Evolutionary conservation across 2,888 invertebrate species (phyloP).

Genomic region (Drosophila diplacantha): DNA sequence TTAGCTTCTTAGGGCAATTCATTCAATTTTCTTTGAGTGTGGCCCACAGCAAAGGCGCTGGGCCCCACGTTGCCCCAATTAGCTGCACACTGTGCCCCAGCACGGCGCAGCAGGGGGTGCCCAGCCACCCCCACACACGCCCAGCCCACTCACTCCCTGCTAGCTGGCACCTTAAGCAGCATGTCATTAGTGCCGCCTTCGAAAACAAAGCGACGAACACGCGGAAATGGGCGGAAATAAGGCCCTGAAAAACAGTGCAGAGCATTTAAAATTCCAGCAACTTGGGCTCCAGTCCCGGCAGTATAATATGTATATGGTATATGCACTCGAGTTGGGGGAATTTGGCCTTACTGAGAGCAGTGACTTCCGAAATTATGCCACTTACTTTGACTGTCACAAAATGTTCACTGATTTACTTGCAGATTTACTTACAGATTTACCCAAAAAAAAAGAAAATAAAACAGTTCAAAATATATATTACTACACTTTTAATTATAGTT

Average conservation of each 20-base stretch:
- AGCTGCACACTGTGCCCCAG: slow-evolving; percentile 52
- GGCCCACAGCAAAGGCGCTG: slow-evolving; percentile 17
- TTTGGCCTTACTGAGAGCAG: slow-evolving; percentile 1
- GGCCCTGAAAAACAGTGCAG: slow-evolving; percentile 5
- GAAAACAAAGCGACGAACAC: slow-evolving; percentile 32
- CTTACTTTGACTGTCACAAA: not conserved
- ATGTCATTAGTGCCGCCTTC: slow-evolving; percentile 44
- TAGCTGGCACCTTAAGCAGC: slow-evolving; percentile 44
- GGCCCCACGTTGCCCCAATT: slow-evolving; percentile 59
- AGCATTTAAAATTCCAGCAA: slow-evolving; percentile 25
- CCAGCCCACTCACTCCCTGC: slow-evolving; percentile 11
- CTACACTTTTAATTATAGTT: too few relatives aligned
- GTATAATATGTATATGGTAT: slow-evolving; percentile 3
- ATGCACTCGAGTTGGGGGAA: slow-evolving; percentile 11
- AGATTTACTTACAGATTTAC: too few relatives aligned
- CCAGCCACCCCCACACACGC: not conserved
- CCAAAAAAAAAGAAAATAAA: not conserved
- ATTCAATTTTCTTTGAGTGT: not conserved
- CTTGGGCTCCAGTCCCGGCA: slow-evolving; percentile 18
- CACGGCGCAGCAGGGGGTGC: slow-evolving; percentile 12
- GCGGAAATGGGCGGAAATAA: slow-evolving; percentile 36
- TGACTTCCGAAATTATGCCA: not conserved
- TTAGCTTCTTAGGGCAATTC: not conserved
- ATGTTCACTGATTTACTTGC: not conserved
- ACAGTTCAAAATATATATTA: not conserved